These are phyloP conservation scores for Solenodon paradoxus DNA, from an alignment of 2,113 vertebrate genomes.

Conservation along the genomic window DNA sequence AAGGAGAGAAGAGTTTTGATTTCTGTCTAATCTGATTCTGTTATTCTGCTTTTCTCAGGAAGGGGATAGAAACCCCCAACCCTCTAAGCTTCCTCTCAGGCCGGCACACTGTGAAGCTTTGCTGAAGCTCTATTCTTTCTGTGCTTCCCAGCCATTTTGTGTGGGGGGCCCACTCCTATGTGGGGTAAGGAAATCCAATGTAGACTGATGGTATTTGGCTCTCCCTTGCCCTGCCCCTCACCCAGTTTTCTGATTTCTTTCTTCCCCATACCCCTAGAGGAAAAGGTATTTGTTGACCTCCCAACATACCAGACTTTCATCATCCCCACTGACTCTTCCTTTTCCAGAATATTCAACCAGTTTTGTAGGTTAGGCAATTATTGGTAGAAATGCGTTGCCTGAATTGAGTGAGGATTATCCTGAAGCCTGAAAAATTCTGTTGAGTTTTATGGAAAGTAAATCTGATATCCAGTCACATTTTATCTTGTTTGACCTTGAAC, in stretches of 20 bases:
- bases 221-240: neutral
- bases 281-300: conserved; percentile 36
- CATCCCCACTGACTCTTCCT: neutral
- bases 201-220: neutral
- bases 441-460: conserved; percentile 4
- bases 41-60: conserved; percentile 42
- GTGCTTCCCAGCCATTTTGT: neutral
- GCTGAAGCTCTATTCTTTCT: neutral
- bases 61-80: neutral
- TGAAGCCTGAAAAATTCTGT: neutral
- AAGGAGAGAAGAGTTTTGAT: conserved; percentile 34
- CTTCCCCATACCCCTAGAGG: neutral
- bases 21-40: neutral
- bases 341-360: conserved; percentile 38
- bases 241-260: conserved; percentile 7
- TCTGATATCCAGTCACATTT: conserved; percentile 2
- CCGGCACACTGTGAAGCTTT: conserved; percentile 10
- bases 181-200: neutral
- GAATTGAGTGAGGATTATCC: conserved; percentile 14
- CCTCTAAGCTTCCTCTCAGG: neutral
- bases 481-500: conserved; percentile 55
- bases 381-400: neutral
- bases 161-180: neutral
- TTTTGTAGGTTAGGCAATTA: conserved; percentile 11
- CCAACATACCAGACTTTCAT: neutral